A percentile compares a stretch with the other conserved stretches of the same genome.
Evolutionary conservation across 2,113 vertebrate genomes (phyloP).

Genomic region (Tychaedon coryphoeus): DNA sequence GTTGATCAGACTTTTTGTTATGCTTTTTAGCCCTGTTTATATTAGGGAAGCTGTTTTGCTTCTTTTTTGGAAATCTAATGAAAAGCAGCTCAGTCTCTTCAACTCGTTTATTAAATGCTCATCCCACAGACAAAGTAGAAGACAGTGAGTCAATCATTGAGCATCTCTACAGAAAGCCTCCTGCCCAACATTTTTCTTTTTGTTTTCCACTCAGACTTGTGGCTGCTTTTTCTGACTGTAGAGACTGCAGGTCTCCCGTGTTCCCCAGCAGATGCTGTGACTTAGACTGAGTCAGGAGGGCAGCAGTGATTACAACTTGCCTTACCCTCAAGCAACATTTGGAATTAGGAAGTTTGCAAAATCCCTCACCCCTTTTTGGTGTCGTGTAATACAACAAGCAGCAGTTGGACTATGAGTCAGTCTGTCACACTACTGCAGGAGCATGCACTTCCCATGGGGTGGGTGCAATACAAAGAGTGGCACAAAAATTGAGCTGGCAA

Average conservation of each 20-base stretch:
- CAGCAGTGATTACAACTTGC: not conserved
- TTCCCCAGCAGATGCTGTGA: not conserved
- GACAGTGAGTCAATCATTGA: not conserved
- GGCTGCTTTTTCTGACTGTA: not conserved
- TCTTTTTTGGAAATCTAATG: not conserved
- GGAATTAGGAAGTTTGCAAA: conserved; percentile 21
- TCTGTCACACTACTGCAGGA: not conserved
- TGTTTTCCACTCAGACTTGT: conserved; percentile 21
- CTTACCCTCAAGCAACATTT: not conserved
- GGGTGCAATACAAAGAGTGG: not conserved
- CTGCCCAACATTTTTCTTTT: not conserved
- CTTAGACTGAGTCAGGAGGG: conserved; percentile 22
- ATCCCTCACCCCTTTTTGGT: not conserved
- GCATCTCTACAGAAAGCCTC: not conserved
- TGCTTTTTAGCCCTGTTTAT: not conserved
- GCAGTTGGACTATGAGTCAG: not conserved
- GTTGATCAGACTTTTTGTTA: not conserved
- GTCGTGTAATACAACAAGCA: not conserved
- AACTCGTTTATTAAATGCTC: not conserved
- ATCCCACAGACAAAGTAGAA: not conserved
- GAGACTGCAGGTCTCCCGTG: not conserved
- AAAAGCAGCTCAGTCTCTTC: not conserved
- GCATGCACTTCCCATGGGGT: not conserved
- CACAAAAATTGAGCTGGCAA: not conserved
- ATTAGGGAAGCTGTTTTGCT: not conserved